These are phyloP conservation scores for Orchestia grillus DNA, from an alignment of 1,140 invertebrate genomes.

Conservation along the genomic window DNA sequence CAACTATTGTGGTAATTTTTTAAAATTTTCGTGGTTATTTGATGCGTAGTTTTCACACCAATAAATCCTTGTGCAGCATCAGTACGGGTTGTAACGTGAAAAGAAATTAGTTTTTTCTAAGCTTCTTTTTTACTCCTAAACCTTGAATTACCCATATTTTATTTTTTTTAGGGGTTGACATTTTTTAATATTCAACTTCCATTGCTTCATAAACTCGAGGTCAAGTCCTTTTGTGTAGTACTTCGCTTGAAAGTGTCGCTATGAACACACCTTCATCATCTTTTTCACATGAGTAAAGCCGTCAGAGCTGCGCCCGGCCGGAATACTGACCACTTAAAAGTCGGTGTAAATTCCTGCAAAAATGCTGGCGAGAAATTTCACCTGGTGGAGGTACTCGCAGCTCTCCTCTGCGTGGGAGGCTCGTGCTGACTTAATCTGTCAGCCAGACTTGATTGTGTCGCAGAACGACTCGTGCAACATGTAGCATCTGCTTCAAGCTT, in stretches of 20 bases:
- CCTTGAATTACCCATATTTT: neutral
- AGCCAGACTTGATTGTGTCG: too few species aligned
- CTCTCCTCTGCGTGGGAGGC: neutral
- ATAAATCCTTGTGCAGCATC: too few species aligned
- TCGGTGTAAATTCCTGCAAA: neutral
- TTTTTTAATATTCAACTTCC: neutral
- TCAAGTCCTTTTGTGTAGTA: neutral
- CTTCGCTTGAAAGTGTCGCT: neutral
- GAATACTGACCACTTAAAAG: neutral
- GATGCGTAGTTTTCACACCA: too few species aligned
- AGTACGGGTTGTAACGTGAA: too few species aligned
- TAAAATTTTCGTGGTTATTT: too few species aligned
- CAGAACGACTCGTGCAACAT: neutral
- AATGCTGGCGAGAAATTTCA: neutral
- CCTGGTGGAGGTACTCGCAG: neutral
- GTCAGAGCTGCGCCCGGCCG: neutral
- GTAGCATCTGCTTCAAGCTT: neutral
- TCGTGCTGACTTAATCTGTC: neutral
- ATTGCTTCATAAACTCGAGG: neutral
- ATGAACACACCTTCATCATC: neutral
- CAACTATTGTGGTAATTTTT: too few species aligned
- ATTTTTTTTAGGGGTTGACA: neutral
- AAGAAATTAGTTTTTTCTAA: too few species aligned
- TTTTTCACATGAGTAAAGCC: neutral
- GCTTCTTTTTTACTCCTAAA: too few species aligned